phyloP scores from a whole-genome alignment of 2,797 vertebrate species.

The Tamandua tetradactyla region DNA sequence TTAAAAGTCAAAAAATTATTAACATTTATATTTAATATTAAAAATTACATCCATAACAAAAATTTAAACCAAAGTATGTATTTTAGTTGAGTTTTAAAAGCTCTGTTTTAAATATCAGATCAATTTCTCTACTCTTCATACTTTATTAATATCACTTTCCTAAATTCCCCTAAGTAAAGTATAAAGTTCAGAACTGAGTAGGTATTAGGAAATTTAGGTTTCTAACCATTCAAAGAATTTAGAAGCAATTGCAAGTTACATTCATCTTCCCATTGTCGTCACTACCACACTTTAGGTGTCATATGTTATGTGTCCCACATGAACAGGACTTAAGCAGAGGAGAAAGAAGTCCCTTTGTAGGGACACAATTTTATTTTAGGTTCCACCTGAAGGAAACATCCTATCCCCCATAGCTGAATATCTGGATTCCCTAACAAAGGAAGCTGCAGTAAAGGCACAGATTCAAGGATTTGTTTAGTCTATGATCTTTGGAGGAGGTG shows the following conservation, averaged over 20 bases:
- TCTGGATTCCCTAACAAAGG: not conserved
- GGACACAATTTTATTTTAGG: not conserved
- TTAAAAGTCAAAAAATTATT: slow-evolving; percentile 50
- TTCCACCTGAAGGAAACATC: not conserved
- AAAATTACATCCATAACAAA: slow-evolving; percentile 44
- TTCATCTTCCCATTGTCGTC: not conserved
- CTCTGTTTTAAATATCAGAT: not conserved
- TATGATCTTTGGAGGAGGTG: not conserved
- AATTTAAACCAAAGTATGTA: slow-evolving; percentile 55
- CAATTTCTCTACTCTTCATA: not conserved
- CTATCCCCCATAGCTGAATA: not conserved
- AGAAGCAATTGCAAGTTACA: not conserved
- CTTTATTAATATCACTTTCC: not conserved
- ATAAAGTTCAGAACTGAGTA: not conserved
- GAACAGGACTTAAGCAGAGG: not conserved
- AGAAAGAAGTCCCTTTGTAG: not conserved
- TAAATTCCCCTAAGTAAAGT: not conserved
- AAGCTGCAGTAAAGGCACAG: not conserved
- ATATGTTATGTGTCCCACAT: not conserved
- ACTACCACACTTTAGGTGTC: not conserved
- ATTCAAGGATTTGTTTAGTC: not conserved
- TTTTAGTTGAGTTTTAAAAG: slow-evolving; percentile 16
- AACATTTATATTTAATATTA: slow-evolving; percentile 22
- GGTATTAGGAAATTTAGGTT: not conserved
- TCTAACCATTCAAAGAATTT: not conserved